These are phyloP conservation scores for Elgonia sp. DNA, from an alignment of 2,888 invertebrate species.

Conservation along the genomic window DNA sequence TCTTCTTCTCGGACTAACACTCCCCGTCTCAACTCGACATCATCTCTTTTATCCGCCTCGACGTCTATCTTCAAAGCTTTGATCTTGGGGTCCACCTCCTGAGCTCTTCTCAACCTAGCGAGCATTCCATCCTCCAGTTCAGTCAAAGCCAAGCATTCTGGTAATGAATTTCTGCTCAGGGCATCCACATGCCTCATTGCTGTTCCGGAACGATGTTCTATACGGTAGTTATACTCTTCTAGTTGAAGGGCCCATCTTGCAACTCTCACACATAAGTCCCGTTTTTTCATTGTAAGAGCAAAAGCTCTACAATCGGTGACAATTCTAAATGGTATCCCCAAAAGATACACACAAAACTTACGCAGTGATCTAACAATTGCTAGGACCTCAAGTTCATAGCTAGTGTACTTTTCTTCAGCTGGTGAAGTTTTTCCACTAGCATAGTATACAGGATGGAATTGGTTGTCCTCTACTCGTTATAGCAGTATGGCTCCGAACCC, in stretches of 20 bases:
- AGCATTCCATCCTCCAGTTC: slow-evolving; percentile 34
- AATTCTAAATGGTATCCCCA: slow-evolving; percentile 42
- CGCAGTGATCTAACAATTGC: background rate
- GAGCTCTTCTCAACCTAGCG: slow-evolving; percentile 28
- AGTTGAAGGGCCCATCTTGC: slow-evolving; percentile 23
- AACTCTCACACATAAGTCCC: background rate
- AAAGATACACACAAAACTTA: background rate
- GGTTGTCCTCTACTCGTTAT: background rate
- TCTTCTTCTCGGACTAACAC: background rate
- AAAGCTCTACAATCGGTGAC: background rate
- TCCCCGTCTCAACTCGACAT: slow-evolving; percentile 1
- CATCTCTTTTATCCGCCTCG: background rate
- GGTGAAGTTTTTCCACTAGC: slow-evolving; percentile 58
- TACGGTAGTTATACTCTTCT: slow-evolving; percentile 40
- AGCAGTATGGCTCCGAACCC: slow-evolving; percentile 22
- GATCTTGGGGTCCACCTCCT: slow-evolving; percentile 2
- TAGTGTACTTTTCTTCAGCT: slow-evolving; percentile 76
- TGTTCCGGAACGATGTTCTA: slow-evolving; percentile 51
- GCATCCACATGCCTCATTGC: slow-evolving; percentile 52
- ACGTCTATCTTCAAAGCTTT: background rate
- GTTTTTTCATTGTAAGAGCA: slow-evolving; percentile 11
- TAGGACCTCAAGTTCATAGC: slow-evolving; percentile 65
- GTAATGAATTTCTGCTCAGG: slow-evolving; percentile 43
- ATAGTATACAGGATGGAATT: slow-evolving; percentile 25
- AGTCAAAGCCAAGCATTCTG: slow-evolving; percentile 1